Evolutionary conservation across 2,797 vertebrate species (phyloP), one percentile per base, ranked within the genome.

Genomic region (Neosilurus mollespiculum): DNA sequence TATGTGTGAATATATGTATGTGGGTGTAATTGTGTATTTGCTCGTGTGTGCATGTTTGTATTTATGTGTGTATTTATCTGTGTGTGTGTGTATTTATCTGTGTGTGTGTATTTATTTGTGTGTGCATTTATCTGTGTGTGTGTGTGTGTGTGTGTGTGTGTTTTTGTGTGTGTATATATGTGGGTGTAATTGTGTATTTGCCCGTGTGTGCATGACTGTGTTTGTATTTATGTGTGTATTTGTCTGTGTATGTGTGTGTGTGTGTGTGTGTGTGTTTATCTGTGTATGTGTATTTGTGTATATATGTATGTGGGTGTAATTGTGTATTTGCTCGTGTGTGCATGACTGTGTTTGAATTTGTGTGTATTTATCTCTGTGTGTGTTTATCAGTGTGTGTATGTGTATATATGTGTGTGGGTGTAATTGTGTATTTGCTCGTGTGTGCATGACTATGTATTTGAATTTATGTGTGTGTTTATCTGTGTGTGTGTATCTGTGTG

Each of bases 231-330:
- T 49, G 69, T 54, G 76, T 79, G 76, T 83, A 71, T 64, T 22
- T 78, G 61, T 67, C 65, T 71, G 67, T 80, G 70, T 86, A 81
- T 83, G 70, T 83, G 81, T 81, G 85, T 81, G 70, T 69, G 81
- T 86, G 78, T 62, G 82, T 86, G 70, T 43, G 72, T 49, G 70
- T 59, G 72, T 78, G 64, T 65, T 81, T 80, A 86, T 79, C 83
- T 87, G 86, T 87, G n/a, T n/a, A n/a, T n/a, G n/a, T n/a, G n/a
- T n/a, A n/a, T n/a, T n/a, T n/a, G n/a, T n/a, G n/a, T n/a, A n/a
- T n/a, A n/a, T n/a, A n/a, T n/a, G n/a, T n/a, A n/a, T n/a, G n/a
- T n/a, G n/a, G n/a, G n/a, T n/a, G n/a, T n/a, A n/a, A n/a, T n/a
- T n/a, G n/a, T n/a, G n/a, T n/a, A n/a, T n/a, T n/a, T n/a, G n/a